Percentiles rank a stretch among this genome's conserved stretches.
phyloP scores from a whole-genome alignment of 2,797 vertebrate species.

The Ibycter americanus region DNA sequence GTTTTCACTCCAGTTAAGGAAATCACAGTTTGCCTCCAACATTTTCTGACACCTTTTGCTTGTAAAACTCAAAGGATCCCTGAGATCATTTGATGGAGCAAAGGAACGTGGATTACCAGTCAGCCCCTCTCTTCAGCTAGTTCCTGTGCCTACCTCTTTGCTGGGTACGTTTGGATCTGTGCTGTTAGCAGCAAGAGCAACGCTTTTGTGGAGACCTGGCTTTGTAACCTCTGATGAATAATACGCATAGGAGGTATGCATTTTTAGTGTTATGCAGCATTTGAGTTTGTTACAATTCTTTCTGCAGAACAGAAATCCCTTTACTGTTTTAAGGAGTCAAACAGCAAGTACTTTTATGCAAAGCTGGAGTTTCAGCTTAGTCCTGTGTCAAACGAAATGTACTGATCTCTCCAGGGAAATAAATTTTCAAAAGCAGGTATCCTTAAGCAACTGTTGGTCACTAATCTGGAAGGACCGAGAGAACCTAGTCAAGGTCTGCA shows the following conservation, averaged over 20 bases:
- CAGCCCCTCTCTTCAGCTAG: not conserved
- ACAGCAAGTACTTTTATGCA: not conserved
- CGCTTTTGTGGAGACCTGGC: not conserved
- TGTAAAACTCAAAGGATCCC: not conserved
- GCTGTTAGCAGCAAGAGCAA: not conserved
- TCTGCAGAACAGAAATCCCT: not conserved
- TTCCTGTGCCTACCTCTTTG: not conserved
- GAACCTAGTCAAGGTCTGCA: not conserved
- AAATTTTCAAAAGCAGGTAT: not conserved
- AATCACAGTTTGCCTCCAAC: not conserved
- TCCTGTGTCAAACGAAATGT: not conserved
- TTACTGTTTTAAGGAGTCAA: not conserved
- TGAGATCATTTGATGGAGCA: not conserved
- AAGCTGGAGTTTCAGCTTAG: not conserved
- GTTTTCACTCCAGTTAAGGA: not conserved
- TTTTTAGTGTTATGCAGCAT: not conserved
- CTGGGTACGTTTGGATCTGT: not conserved
- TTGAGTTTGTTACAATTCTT: not conserved
- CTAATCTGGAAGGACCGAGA: not conserved
- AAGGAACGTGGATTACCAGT: not conserved
- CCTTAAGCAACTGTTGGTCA: not conserved
- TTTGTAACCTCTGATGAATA: not conserved
- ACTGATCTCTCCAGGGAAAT: not conserved
- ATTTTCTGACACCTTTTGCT: not conserved
- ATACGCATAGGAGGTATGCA: accelerated